phyloP scores from a whole-genome alignment of 1,140 invertebrate genomes.

The Micrasema minimum region DNA sequence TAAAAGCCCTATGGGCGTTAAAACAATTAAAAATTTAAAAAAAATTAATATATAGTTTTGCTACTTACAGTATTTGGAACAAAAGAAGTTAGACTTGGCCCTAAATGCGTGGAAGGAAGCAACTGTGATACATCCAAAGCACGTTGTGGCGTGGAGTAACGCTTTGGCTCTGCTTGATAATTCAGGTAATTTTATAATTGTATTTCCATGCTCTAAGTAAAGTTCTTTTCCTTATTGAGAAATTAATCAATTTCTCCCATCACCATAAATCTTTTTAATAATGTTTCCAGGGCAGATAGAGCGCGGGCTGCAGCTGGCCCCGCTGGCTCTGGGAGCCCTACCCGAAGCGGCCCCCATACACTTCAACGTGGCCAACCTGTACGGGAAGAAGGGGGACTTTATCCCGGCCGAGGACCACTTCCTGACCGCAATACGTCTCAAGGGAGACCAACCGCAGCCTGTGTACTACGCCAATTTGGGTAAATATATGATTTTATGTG shows the following conservation, averaged over 20 bases:
- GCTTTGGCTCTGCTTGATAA: constrained; percentile 89
- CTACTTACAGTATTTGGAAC: constrained; percentile 69
- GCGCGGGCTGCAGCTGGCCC: constrained; percentile 76
- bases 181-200: constrained; percentile 66
- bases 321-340: constrained; percentile 74
- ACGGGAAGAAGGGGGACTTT: constrained; percentile 84
- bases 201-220: constrained; percentile 1
- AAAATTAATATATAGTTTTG: too few species aligned
- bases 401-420: constrained; percentile 85
- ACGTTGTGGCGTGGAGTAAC: constrained; percentile 91
- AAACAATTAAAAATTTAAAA: too few species aligned
- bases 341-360: constrained; percentile 80
- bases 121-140: constrained; percentile 78
- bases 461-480: constrained; percentile 88
- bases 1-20: too few species aligned
- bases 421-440: constrained; percentile 76
- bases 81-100: constrained; percentile 67
- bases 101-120: constrained; percentile 83
- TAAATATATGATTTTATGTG: constrained; percentile 63
- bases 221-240: too few species aligned
- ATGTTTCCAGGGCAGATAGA: constrained; percentile 68
- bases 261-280: too few species aligned
- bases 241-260: too few species aligned
- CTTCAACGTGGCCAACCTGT: constrained; percentile 89
- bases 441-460: constrained; percentile 71